phyloP scores from a whole-genome alignment of 2,797 vertebrate genomes.

The Triplophysa bombifrons region DNA sequence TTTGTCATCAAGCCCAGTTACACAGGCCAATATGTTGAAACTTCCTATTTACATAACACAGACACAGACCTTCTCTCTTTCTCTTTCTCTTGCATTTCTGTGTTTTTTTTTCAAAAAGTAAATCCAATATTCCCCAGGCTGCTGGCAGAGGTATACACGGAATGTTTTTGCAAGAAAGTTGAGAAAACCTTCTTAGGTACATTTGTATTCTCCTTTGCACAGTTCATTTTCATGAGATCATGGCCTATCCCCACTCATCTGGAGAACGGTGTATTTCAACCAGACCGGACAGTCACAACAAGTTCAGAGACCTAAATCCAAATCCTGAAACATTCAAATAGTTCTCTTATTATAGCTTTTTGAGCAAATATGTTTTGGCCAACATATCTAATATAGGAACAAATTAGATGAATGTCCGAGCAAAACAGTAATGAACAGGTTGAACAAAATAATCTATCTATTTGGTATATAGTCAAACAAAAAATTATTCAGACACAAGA shows the following conservation, averaged over 20 bases:
- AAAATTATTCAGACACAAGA: too few relatives aligned
- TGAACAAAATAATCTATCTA: too few relatives aligned
- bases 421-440: not conserved
- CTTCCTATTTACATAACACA: constrained; percentile 48
- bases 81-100: not conserved
- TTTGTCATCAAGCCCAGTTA: constrained; percentile 39
- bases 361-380: not conserved
- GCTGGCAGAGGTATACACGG: constrained; percentile 14
- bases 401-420: not conserved
- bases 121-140: constrained; percentile 25
- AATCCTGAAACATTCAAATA: not conserved
- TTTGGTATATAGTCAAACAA: too few relatives aligned
- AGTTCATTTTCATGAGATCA: constrained; percentile 42
- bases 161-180: constrained; percentile 33
- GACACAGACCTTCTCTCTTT: constrained; percentile 44
- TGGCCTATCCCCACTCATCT: constrained; percentile 10
- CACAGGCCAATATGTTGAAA: constrained; percentile 26
- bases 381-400: not conserved
- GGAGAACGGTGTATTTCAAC: constrained; percentile 4
- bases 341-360: not conserved
- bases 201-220: constrained; percentile 16
- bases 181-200: constrained; percentile 21
- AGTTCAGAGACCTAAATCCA: constrained; percentile 13
- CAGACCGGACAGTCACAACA: constrained; percentile 27
- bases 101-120: constrained; percentile 23